Evolutionary conservation across 2,113 vertebrate genomes (phyloP).

Genomic region (Notothenia coriiceps): DNA sequence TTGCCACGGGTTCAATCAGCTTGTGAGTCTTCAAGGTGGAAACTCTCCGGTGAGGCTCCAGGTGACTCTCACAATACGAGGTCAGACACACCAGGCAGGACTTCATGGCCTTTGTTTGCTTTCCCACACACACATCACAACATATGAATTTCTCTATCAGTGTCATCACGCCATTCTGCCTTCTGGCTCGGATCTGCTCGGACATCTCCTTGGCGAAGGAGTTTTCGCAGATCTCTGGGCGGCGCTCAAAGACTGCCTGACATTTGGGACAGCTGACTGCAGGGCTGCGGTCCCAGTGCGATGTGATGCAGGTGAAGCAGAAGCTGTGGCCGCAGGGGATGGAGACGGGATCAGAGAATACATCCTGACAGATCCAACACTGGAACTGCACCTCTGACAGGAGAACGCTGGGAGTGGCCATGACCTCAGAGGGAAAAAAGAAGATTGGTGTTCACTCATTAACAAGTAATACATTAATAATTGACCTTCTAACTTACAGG

Average conservation of each 20-base stretch:
- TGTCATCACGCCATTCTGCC: background rate
- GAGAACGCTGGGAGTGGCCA: slow-evolving; percentile 52
- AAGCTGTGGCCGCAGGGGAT: slow-evolving; percentile 83
- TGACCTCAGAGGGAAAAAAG: slow-evolving; percentile 33
- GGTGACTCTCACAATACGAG: slow-evolving; percentile 83
- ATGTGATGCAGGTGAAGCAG: slow-evolving; percentile 76
- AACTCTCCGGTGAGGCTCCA: slow-evolving; percentile 75
- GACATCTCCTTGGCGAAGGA: slow-evolving; percentile 76
- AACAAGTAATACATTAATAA: slow-evolving; percentile 1
- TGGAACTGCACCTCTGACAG: slow-evolving; percentile 74
- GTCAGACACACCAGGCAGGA: slow-evolving; percentile 84
- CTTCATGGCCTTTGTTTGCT: slow-evolving; percentile 73
- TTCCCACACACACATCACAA: slow-evolving; percentile 83
- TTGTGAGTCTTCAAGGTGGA: slow-evolving; percentile 74
- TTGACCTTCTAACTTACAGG: slow-evolving; percentile 22
- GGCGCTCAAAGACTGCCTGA: slow-evolving; percentile 45
- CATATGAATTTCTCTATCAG: background rate
- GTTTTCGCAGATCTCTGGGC: slow-evolving; percentile 74
- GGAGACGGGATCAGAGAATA: slow-evolving; percentile 78
- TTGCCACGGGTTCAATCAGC: slow-evolving; percentile 77
- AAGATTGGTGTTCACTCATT: background rate
- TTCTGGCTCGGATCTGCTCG: slow-evolving; percentile 61
- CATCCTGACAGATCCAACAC: slow-evolving; percentile 75
- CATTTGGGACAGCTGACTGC: slow-evolving; percentile 69
- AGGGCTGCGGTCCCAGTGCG: slow-evolving; percentile 51